These are phyloP conservation scores for Balaeniceps rex DNA, from an alignment of 2,113 vertebrate species.

Conservation along the genomic window DNA sequence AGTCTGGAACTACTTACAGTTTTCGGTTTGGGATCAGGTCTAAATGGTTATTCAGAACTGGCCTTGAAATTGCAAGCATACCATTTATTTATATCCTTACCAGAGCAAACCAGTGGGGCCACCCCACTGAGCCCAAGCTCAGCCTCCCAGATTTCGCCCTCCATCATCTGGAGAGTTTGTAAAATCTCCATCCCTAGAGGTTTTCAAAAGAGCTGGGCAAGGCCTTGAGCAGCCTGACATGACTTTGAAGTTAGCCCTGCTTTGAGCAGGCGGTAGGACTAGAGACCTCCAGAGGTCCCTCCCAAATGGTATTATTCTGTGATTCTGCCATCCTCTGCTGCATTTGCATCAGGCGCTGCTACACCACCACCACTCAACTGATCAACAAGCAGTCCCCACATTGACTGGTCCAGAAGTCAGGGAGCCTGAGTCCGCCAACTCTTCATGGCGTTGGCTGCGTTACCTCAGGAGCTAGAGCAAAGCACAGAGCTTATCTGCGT, in stretches of 20 bases:
- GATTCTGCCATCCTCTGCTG: background rate
- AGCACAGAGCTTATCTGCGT: background rate
- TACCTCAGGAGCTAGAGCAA: background rate
- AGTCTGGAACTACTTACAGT: background rate
- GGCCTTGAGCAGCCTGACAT: background rate
- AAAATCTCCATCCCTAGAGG: background rate
- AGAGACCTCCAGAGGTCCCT: background rate
- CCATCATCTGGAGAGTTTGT: background rate
- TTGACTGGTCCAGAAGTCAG: background rate
- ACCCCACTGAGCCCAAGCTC: background rate
- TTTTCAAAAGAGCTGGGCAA: background rate
- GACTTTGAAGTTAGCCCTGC: background rate
- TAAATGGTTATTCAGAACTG: background rate
- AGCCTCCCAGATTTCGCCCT: background rate
- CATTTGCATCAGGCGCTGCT: background rate
- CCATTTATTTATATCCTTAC: background rate
- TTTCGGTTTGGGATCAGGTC: background rate
- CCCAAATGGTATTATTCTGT: background rate
- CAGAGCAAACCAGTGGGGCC: background rate
- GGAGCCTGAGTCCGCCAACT: background rate
- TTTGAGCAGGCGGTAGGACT: background rate
- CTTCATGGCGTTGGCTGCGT: accelerated
- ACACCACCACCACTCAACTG: background rate
- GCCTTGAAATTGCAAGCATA: background rate
- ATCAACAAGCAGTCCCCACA: background rate